Conservation (phyloP, 1,140 invertebrate species). For the Cardiocondyla obscurior region DNA sequence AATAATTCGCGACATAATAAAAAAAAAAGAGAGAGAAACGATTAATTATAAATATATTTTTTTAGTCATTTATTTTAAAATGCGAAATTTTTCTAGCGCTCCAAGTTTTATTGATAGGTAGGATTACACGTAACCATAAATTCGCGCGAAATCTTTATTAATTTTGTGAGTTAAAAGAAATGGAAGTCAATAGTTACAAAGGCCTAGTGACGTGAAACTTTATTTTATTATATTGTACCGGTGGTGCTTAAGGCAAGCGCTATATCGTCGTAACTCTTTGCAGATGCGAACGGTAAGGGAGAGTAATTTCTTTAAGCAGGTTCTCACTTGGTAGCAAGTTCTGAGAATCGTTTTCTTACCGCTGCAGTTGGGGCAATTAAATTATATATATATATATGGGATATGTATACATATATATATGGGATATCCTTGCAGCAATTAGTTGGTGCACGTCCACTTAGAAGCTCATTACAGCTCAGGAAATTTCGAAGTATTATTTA, state of each 20-base stretch:
- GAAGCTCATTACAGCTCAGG: neutral
- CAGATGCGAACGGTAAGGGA: neutral
- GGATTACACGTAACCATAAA: neutral
- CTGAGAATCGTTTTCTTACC: neutral
- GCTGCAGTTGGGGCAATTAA: slow-evolving; percentile 15
- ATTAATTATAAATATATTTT: too few relatives aligned
- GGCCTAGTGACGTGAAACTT: slow-evolving; percentile 22
- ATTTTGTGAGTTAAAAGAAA: slow-evolving; percentile 14
- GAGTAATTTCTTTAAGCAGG: slow-evolving; percentile 39
- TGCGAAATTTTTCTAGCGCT: neutral
- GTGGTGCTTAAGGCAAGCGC: slow-evolving; percentile 24
- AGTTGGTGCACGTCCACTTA: slow-evolving; percentile 6
- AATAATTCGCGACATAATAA: neutral
- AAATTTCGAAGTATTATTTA: slow-evolving; percentile 25
- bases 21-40: neutral
- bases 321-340: slow-evolving; percentile 16
- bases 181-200: slow-evolving; percentile 45
- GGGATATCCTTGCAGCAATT: slow-evolving; percentile 16
- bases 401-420: slow-evolving; percentile 2
- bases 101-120: neutral
- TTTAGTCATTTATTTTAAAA: neutral
- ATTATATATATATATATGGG: neutral
- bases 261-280: neutral
- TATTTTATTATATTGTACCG: slow-evolving; percentile 37
- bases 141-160: slow-evolving; percentile 31